Percentiles rank a stretch among this genome's conserved stretches.
These are phyloP conservation scores for Pseudachorutes palmiensis DNA, from an alignment of 1,140 invertebrate species.

Conservation along the genomic window DNA sequence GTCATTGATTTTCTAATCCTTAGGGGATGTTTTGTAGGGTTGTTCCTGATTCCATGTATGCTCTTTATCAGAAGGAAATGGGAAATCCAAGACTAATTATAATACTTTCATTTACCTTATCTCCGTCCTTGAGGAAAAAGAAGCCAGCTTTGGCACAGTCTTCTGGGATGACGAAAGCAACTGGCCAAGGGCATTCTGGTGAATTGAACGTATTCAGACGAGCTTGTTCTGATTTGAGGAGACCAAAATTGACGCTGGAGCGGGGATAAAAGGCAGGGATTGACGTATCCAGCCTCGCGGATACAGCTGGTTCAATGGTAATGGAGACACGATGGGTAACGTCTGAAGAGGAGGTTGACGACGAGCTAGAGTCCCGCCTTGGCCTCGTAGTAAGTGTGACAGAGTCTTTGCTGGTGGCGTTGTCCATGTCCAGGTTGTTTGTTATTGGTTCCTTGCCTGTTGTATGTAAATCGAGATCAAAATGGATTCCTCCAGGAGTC, in stretches of 20 bases:
- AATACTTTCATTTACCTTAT: conserved; percentile 45
- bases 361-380: neutral
- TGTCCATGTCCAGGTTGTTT: no score
- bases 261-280: neutral
- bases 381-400: neutral
- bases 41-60: no score
- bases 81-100: no score
- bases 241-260: neutral
- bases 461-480: no score
- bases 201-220: conserved; percentile 2
- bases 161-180: conserved; percentile 52
- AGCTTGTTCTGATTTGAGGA: conserved; percentile 10
- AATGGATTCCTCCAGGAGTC: no score
- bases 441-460: no score
- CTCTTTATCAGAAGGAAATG: no score
- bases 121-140: conserved; percentile 56
- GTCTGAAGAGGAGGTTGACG: no score
- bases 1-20: no score
- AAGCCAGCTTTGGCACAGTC: conserved; percentile 73
- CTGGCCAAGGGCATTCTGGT: conserved; percentile 51
- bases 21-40: no score
- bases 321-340: neutral
- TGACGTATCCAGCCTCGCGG: neutral
- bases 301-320: neutral
- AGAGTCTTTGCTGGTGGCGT: neutral